These are phyloP conservation scores for Gryllus bimaculatus DNA, from an alignment of 1,140 invertebrate species.

Conservation along the genomic window DNA sequence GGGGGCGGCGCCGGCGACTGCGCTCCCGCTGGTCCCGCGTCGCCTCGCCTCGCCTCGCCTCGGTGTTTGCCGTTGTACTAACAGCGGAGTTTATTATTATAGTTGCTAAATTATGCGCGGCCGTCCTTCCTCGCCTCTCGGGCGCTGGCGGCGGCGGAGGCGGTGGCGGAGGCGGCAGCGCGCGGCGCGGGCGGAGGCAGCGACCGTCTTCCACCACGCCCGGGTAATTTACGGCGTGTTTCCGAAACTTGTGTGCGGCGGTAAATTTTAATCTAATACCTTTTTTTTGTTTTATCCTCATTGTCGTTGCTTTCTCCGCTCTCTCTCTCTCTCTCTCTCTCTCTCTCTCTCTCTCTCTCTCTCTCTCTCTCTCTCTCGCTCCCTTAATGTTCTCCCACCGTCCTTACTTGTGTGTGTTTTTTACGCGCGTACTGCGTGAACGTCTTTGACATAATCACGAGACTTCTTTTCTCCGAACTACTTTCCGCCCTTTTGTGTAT, in stretches of 20 bases:
- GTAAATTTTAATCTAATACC: background rate
- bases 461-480: no score
- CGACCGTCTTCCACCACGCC: background rate
- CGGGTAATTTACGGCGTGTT: background rate
- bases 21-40: background rate
- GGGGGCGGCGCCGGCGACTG: no score
- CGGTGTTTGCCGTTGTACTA: background rate
- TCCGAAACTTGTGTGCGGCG: background rate
- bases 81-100: conserved; percentile 5
- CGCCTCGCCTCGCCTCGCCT: background rate
- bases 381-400: no score
- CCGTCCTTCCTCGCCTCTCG: background rate
- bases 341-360: no score
- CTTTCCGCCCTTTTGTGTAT: no score
- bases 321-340: no score
- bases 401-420: no score
- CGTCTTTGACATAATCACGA: no score
- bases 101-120: conserved; percentile 1
- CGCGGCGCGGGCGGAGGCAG: no score
- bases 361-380: no score
- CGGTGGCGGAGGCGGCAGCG: no score
- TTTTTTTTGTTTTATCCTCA: background rate
- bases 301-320: background rate
- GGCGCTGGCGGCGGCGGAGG: background rate
- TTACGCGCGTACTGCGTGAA: no score